Percentiles rank a stretch among this genome's conserved stretches.
phyloP scores from a whole-genome alignment of 2,113 vertebrate genomes.

The Oxygymnocypris stewartii region DNA sequence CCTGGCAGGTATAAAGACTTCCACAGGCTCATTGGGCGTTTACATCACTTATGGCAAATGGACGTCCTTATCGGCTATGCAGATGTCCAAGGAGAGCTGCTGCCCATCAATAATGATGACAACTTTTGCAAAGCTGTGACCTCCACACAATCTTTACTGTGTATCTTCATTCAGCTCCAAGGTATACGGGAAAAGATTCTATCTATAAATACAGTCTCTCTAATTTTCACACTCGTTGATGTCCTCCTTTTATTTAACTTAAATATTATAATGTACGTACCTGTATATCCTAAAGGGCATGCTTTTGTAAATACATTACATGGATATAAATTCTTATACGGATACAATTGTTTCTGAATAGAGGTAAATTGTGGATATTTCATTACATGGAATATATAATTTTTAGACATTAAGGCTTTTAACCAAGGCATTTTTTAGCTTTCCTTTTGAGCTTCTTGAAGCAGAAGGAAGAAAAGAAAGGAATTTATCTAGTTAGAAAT shows the following conservation, averaged over 20 bases:
- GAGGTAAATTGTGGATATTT: background rate
- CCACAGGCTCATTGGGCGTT: constrained; percentile 36
- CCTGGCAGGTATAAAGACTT: constrained; percentile 51
- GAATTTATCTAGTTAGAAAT: constrained; percentile 47
- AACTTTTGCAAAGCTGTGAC: constrained; percentile 56
- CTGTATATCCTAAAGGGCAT: background rate
- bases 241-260: background rate
- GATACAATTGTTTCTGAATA: background rate
- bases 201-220: background rate
- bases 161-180: constrained; percentile 54
- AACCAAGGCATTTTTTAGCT: background rate
- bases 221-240: background rate
- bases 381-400: background rate
- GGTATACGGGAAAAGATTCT: constrained; percentile 33
- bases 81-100: constrained; percentile 55
- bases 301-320: background rate
- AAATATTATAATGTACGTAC: background rate
- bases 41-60: constrained; percentile 30
- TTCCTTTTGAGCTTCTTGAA: background rate
- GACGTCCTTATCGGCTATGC: constrained; percentile 51
- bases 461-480: constrained; percentile 49
- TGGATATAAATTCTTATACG: background rate
- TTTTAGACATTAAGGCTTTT: background rate
- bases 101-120: constrained; percentile 58
- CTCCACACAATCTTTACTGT: constrained; percentile 46